These are phyloP conservation scores for Leptogaster cylindrica DNA, from an alignment of 2,888 invertebrate species.

Conservation along the genomic window DNA sequence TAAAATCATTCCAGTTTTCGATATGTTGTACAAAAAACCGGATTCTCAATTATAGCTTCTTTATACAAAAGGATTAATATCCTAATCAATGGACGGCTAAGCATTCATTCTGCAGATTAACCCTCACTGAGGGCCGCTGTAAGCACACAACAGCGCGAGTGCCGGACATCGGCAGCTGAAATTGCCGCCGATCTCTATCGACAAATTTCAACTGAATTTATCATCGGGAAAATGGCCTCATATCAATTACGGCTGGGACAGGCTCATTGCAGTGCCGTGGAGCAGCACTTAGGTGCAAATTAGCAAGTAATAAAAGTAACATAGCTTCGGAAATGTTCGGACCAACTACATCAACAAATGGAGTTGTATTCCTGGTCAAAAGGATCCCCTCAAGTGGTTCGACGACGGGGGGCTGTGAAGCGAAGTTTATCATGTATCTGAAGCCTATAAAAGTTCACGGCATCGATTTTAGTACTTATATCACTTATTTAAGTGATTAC, in stretches of 20 bases:
- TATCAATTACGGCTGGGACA: background rate
- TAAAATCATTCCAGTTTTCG: no score
- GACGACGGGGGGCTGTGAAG: background rate
- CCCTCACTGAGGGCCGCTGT: background rate
- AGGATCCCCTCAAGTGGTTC: background rate
- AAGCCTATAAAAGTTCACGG: background rate
- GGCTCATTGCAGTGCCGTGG: background rate
- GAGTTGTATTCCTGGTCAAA: no score
- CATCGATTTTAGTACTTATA: background rate
- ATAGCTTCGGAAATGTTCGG: no score
- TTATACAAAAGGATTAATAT: background rate
- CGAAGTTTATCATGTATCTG: background rate
- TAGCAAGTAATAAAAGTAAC: conserved; percentile 26
- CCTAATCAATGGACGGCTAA: conserved; percentile 29
- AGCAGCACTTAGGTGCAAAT: background rate
- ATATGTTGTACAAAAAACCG: no score
- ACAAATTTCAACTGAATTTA: conserved; percentile 16
- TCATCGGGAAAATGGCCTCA: conserved; percentile 27
- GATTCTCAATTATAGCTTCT: conserved; percentile 39
- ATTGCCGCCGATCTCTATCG: conserved; percentile 21
- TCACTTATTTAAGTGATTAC: background rate
- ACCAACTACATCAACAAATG: no score
- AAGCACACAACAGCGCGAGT: background rate
- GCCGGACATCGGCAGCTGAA: conserved; percentile 11
- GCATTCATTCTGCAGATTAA: conserved; percentile 34